Evolutionary conservation across 2,888 invertebrate species (phyloP).

Genomic region (Eumacrocentrus americanus): DNA sequence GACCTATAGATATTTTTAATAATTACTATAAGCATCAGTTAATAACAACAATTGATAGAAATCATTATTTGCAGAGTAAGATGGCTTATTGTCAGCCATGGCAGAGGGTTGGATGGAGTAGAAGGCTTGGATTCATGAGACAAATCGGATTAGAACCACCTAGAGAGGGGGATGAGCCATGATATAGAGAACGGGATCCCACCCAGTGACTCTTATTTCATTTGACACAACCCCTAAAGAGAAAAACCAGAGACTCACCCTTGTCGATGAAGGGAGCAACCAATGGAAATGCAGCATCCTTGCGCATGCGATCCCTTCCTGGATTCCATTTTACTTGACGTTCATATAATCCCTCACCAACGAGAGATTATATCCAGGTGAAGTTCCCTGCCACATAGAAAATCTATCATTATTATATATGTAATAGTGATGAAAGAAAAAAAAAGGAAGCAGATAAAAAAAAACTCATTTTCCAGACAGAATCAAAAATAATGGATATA

Average conservation of each 20-base stretch:
- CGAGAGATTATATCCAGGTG: too few species aligned
- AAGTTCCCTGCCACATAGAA: background rate
- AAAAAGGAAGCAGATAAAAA: too few species aligned
- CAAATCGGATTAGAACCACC: slow-evolving; percentile 28
- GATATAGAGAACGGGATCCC: slow-evolving; percentile 18
- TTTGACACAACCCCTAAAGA: slow-evolving; percentile 47
- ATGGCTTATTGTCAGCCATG: too few species aligned
- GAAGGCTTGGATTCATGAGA: background rate
- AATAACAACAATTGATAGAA: too few species aligned
- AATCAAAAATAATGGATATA: background rate
- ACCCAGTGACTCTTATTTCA: slow-evolving; percentile 35
- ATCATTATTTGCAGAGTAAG: slow-evolving; percentile 30
- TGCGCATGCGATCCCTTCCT: slow-evolving; percentile 54
- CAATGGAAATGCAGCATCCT: slow-evolving; percentile 57
- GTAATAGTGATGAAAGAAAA: background rate
- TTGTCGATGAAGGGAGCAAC: slow-evolving; percentile 35
- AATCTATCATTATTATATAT: background rate
- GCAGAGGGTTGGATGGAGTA: slow-evolving; percentile 18
- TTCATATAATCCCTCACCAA: background rate
- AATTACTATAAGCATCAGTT: too few species aligned
- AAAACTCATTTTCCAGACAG: background rate
- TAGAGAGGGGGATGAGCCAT: background rate
- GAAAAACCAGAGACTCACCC: slow-evolving; percentile 44
- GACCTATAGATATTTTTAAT: too few species aligned
- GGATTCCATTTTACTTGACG: slow-evolving; percentile 47